Evolutionary conservation across 2,888 invertebrate genomes (phyloP), one percentile per base, ranked within the genome.

Genomic region (Eupithecia centaureata): DNA sequence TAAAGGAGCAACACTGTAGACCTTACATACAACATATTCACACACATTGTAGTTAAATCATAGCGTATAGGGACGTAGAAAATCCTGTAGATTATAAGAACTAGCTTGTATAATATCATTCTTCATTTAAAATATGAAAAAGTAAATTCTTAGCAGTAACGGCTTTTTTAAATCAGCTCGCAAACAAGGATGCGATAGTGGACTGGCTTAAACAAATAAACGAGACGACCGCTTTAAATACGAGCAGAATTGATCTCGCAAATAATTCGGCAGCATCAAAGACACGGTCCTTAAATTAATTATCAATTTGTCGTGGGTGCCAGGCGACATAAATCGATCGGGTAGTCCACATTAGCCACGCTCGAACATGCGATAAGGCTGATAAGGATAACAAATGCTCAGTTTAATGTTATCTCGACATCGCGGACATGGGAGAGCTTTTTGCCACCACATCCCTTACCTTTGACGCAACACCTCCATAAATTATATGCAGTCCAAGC

Each of bases 301-400:
- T 92, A 92, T 88, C 91, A 92, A 93, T 93, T 93, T 91, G 93
- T 93, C 91, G 88, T 91, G 92, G 91, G 88, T 90, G 90, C 90
- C 90, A 87, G 86, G 87, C 88, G 91, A 92, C 92, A 92, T 92
- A 92, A 92, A 92, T 92, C 92, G 91, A 92, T 91, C 92, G 88
- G 82, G 84, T 86, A 86, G 87, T 67, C 85, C 92, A 88, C 91
- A 92, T 92, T 91, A 92, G 92, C 92, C 88, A 93, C 92, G 92
- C 90, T 90, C 88, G 81, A 84, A 81, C 88, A 83, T 80, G 78
- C 89, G 92, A 93, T 93, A 92, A 92, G 90, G 89, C 91, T 92
- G 92, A 93, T 93, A 92, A 92, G 90, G 89, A 92, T 92, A 92
- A 92, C 92, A 93, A 92, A 93, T 92, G 92, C 91, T 87, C 91